Conservation (phyloP, 2,888 invertebrate species). For the Rhaphigaster nebulosa region DNA sequence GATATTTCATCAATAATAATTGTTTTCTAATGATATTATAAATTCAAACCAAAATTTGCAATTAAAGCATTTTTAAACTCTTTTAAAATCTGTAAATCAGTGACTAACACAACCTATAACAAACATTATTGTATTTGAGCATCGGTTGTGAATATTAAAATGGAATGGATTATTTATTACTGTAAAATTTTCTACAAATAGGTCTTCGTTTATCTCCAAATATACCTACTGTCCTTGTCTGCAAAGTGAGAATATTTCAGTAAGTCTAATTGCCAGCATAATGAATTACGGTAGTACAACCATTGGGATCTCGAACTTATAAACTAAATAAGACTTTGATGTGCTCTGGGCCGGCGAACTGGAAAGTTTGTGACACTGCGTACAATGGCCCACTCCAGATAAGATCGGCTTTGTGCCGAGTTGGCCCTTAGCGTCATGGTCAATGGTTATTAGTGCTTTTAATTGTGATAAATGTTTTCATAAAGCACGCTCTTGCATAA, state of each 20-base stretch:
- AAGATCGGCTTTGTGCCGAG: neutral
- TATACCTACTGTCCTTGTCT: too few relatives aligned
- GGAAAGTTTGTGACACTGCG: neutral
- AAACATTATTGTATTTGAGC: too few relatives aligned
- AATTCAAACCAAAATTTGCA: too few relatives aligned
- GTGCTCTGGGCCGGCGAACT: neutral
- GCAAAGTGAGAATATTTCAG: neutral
- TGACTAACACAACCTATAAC: too few relatives aligned
- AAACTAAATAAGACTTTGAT: neutral
- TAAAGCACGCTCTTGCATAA: conserved; percentile 28
- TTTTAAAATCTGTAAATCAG: too few relatives aligned
- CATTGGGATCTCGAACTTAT: neutral
- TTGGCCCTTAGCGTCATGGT: conserved; percentile 17
- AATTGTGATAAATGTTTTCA: conserved; percentile 48
- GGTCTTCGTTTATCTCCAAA: too few relatives aligned
- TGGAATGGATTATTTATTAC: too few relatives aligned
- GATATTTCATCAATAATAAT: too few relatives aligned
- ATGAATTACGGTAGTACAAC: neutral
- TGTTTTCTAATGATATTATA: too few relatives aligned
- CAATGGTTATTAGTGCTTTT: conserved; percentile 17
- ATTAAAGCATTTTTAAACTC: too few relatives aligned
- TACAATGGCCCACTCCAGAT: neutral
- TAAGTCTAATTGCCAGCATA: neutral
- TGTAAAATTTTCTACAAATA: too few relatives aligned
- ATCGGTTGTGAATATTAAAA: too few relatives aligned